Conservation (phyloP, 2,113 vertebrate species). For the Heteronetta atricapilla region DNA sequence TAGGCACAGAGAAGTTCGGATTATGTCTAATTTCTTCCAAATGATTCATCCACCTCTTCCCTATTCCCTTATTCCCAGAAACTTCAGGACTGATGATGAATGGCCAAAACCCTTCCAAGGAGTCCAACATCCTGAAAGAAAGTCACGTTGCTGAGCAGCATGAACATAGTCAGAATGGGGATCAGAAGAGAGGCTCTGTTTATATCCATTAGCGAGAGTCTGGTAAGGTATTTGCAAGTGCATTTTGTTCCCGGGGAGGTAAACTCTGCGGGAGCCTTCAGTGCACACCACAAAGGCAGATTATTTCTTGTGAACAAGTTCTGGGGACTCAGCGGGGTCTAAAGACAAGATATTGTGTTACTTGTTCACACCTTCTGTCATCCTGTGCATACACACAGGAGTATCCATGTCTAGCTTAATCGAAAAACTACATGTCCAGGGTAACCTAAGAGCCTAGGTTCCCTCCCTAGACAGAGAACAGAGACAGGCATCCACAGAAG, state of each 20-base stretch:
- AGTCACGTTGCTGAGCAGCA: neutral
- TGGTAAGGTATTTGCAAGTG: neutral
- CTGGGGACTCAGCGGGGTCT: neutral
- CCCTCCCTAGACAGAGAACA: neutral
- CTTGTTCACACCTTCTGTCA: neutral
- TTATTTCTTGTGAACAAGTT: neutral
- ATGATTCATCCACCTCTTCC: neutral
- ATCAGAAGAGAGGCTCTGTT: neutral
- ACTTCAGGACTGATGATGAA: neutral
- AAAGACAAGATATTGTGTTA: neutral
- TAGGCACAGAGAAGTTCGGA: neutral
- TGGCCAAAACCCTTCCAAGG: neutral
- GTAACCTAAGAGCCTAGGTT: neutral
- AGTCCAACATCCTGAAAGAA: neutral
- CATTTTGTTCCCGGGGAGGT: neutral
- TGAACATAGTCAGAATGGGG: neutral
- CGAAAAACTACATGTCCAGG: neutral
- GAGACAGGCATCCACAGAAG: neutral
- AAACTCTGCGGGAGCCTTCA: neutral
- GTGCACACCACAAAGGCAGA: neutral
- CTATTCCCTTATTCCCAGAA: neutral
- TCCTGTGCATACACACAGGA: neutral
- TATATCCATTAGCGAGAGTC: neutral
- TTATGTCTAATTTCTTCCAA: constrained; percentile 20
- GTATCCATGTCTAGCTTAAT: neutral